Evolutionary conservation across 2,888 invertebrate species (phyloP).

Genomic region (Orthonevra nobilis): DNA sequence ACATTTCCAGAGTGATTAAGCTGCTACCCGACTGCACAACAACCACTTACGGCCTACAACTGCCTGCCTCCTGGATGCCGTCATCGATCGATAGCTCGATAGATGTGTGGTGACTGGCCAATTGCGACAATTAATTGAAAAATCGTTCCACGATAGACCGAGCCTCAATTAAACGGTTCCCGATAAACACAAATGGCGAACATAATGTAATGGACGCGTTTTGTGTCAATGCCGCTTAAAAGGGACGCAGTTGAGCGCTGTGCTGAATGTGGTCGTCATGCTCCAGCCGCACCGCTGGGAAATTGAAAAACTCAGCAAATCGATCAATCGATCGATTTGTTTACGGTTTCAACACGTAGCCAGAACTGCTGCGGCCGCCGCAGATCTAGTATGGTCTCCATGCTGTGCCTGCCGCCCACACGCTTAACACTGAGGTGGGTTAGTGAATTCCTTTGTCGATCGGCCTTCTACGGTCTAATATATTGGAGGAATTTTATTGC

Average conservation of each 20-base stretch:
- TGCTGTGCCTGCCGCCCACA: slow-evolving; percentile 38
- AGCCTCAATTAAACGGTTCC: slow-evolving; percentile 50
- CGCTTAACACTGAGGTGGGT: slow-evolving; percentile 33
- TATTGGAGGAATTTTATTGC: slow-evolving; percentile 57
- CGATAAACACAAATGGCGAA: slow-evolving; percentile 56
- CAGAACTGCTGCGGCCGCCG: background rate
- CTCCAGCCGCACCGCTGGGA: slow-evolving; percentile 23
- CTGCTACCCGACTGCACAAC: slow-evolving; percentile 64
- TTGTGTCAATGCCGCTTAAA: slow-evolving; percentile 33
- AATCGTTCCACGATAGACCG: slow-evolving; percentile 7
- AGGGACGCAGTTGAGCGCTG: slow-evolving; percentile 27
- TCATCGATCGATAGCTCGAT: slow-evolving; percentile 20
- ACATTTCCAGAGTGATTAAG: slow-evolving; percentile 55
- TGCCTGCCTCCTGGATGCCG: slow-evolving; percentile 25
- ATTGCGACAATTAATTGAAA: slow-evolving; percentile 60
- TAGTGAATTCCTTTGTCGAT: slow-evolving; percentile 45
- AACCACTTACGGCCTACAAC: slow-evolving; percentile 57
- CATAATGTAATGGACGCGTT: slow-evolving; percentile 51
- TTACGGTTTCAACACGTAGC: slow-evolving; percentile 56
- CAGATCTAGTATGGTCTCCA: slow-evolving; percentile 29
- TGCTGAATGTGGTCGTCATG: too few species aligned
- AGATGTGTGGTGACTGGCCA: slow-evolving; percentile 54
- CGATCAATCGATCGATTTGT: slow-evolving; percentile 63
- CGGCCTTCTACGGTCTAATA: slow-evolving; percentile 33
- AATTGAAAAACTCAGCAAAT: slow-evolving; percentile 47